Evolutionary conservation across 2,113 vertebrate genomes (phyloP).

Genomic region (Oostethus manadensis): DNA sequence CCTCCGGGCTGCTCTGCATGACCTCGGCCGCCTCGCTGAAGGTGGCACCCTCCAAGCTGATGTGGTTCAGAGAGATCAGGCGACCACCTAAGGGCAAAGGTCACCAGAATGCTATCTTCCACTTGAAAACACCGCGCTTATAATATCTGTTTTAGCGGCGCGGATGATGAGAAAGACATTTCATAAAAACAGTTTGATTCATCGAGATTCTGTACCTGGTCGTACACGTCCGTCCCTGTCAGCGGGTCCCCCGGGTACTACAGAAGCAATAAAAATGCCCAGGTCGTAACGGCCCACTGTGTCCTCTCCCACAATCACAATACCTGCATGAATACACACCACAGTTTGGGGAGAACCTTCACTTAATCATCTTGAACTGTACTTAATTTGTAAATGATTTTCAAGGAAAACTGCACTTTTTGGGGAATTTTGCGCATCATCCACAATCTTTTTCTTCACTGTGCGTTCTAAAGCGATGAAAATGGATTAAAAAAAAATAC

Average conservation of each 20-base stretch:
- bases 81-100: constrained; percentile 75
- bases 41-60: constrained; percentile 83
- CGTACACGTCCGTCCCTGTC: constrained; percentile 80
- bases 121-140: not conserved
- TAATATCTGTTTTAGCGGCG: not conserved
- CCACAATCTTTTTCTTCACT: no score
- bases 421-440: no score
- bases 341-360: not conserved
- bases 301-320: constrained; percentile 85
- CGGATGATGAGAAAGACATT: not conserved
- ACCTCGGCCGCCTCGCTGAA: constrained; percentile 82
- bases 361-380: no score
- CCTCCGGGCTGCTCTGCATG: constrained; percentile 81
- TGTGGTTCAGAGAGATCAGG: constrained; percentile 85
- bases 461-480: no score
- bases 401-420: no score
- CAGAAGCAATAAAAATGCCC: constrained; percentile 83
- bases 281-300: constrained; percentile 74
- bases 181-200: not conserved
- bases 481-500: no score
- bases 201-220: constrained; percentile 68
- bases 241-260: constrained; percentile 86
- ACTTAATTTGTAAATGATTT: not conserved
- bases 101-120: constrained; percentile 9
- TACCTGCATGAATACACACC: constrained; percentile 65